A percentile compares a stretch with the other conserved stretches of the same genome.
Evolutionary conservation across 2,113 vertebrate species (phyloP).

Genomic region (Phoenicopterus ruber): DNA sequence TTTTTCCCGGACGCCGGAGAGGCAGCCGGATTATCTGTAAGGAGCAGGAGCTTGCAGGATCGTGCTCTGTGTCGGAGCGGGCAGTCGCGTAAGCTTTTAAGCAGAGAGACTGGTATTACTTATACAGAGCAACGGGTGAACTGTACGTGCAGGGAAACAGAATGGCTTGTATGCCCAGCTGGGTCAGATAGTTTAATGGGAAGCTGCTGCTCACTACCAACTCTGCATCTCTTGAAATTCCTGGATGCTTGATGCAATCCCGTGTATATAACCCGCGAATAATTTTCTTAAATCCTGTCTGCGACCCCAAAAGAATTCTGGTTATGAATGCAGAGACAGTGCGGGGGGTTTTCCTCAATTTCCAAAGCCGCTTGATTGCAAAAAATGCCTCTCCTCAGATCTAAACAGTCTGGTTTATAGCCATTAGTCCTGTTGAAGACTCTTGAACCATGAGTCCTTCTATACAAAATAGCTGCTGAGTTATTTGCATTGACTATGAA

Average conservation of each 20-base stretch:
- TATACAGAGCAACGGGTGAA: fast-evolving
- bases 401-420: neutral
- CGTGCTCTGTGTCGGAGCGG: too few species aligned
- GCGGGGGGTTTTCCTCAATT: neutral
- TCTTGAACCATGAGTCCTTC: neutral
- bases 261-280: fast-evolving
- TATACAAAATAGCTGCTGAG: neutral
- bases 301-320: neutral
- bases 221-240: neutral
- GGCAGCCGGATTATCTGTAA: neutral
- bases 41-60: neutral
- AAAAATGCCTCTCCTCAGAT: neutral
- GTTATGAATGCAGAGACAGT: neutral
- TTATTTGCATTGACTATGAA: neutral
- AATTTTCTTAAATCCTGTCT: neutral
- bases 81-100: fast-evolving
- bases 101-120: neutral
- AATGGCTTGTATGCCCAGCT: fast-evolving
- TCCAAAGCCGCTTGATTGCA: neutral
- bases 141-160: neutral
- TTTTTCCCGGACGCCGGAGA: neutral
- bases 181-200: neutral
- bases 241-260: neutral
- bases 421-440: neutral
- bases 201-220: fast-evolving